Conservation (phyloP, 2,888 invertebrate species). For the Aphodius sticticus region DNA sequence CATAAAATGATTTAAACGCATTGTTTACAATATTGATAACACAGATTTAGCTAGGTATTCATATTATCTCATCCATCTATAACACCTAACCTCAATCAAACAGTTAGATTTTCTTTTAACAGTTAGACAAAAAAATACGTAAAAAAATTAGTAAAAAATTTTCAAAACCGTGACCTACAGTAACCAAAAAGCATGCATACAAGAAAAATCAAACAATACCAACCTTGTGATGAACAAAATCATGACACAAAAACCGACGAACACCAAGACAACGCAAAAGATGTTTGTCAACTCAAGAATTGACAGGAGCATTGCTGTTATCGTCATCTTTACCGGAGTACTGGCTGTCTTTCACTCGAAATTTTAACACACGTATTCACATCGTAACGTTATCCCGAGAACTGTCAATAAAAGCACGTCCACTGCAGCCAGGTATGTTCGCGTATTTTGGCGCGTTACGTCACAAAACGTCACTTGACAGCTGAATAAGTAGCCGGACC, state of each 20-base stretch:
- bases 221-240: conserved; percentile 79
- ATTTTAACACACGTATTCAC: conserved; percentile 34
- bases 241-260: conserved; percentile 78
- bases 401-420: conserved; percentile 32
- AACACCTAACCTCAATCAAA: not conserved
- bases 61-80: not conserved
- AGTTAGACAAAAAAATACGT: not conserved
- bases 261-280: conserved; percentile 76
- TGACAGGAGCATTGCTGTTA: conserved; percentile 71
- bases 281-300: conserved; percentile 79
- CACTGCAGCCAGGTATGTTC: conserved; percentile 20
- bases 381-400: conserved; percentile 32
- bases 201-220: conserved; percentile 45
- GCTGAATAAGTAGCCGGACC: not conserved
- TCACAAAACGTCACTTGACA: conserved; percentile 30
- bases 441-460: conserved; percentile 29
- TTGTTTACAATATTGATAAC: not conserved
- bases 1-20: not conserved
- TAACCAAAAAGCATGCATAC: not conserved
- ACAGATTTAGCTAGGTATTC: not conserved
- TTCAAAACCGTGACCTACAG: not conserved
- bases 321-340: conserved; percentile 51
- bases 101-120: not conserved
- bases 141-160: not conserved
- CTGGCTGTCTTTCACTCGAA: conserved; percentile 11